Evolutionary conservation across 2,888 invertebrate species (phyloP), one percentile per base, ranked within the genome.

Genomic region (Plutella xylostella): DNA sequence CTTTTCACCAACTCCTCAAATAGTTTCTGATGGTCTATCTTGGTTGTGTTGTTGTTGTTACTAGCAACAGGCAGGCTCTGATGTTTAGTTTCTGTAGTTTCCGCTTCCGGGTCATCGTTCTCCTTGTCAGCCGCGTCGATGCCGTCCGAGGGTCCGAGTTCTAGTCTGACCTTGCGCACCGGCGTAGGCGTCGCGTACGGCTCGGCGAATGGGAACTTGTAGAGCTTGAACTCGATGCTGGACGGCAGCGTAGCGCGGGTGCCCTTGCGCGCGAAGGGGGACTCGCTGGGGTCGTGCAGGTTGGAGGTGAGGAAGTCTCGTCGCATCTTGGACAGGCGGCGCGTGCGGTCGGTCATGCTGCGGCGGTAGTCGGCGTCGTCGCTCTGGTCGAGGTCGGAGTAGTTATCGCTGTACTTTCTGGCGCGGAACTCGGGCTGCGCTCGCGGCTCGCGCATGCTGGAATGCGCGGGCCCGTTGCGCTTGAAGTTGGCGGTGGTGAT

Each of bases 151-250:
- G 71, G 54, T 12, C 70, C 77, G 7, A 80, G 56, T 48, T 79
- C 72, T 4, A 83, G 60, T 21, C 72, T 47, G 14, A 82, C 66
- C 51, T 63, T 64, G 4, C 83, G 72, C 25, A 63, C 64, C n/a
- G 80, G 73, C 14, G 79, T 72, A 25, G 84, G 84, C n/a, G 83
- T 78, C 12, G 70, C 57, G 48, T 77, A 84, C 22, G 83, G 84
- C 51, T 85, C 84, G 38, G 83, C 82, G 53, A 85, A 85, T 18
- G 84, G 83, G 50, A 85, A 85, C 61, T 85, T 85, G 57, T 72
- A 77, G 50, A 83, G 59, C 56, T 78, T 84, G 9, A 70, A 61
- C 12, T 61, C 56, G 49, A 65, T 69, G 49, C 69, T 68, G 15
- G 61, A 67, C 12, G 82, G 83, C 56, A 83, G 61, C 1, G 83